Conservation (phyloP, 2,113 vertebrate genomes). For the Rhadina sibilatrix region DNA sequence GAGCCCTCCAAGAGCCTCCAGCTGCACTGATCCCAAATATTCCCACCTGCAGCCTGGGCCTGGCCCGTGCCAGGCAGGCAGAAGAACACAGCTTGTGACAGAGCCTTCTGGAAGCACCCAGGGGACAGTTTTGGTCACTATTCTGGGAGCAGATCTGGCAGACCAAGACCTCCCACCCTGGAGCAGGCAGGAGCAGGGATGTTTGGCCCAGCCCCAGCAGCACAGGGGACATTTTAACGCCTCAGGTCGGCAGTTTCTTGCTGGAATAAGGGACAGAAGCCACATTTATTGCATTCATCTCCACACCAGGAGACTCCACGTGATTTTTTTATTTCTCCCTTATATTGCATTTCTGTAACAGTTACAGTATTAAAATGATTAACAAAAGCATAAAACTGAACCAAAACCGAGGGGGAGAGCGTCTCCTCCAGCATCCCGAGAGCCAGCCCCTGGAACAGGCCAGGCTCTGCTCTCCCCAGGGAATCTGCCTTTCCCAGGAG, state of each 20-base stretch:
- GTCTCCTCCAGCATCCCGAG: neutral
- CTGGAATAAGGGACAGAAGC: neutral
- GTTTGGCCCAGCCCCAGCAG: neutral
- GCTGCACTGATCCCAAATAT: neutral
- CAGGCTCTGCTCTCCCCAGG: neutral
- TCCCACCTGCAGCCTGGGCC: neutral
- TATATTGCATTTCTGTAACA: neutral
- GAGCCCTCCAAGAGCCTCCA: neutral
- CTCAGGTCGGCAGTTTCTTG: accelerated
- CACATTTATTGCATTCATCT: neutral
- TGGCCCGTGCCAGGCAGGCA: accelerated
- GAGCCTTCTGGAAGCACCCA: neutral
- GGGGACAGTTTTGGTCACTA: accelerated
- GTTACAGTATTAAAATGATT: conserved; percentile 48
- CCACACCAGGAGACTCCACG: neutral
- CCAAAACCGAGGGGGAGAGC: neutral
- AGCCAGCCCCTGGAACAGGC: neutral
- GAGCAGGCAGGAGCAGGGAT: neutral
- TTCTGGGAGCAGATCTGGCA: neutral
- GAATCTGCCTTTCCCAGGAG: conserved; percentile 16
- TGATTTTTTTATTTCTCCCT: conserved; percentile 58
- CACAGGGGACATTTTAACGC: neutral
- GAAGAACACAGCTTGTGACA: neutral
- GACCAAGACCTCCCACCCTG: neutral
- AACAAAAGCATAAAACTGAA: conserved; percentile 60